Conservation (phyloP, 2,113 vertebrate species). For the Athene cunicularia region DNA sequence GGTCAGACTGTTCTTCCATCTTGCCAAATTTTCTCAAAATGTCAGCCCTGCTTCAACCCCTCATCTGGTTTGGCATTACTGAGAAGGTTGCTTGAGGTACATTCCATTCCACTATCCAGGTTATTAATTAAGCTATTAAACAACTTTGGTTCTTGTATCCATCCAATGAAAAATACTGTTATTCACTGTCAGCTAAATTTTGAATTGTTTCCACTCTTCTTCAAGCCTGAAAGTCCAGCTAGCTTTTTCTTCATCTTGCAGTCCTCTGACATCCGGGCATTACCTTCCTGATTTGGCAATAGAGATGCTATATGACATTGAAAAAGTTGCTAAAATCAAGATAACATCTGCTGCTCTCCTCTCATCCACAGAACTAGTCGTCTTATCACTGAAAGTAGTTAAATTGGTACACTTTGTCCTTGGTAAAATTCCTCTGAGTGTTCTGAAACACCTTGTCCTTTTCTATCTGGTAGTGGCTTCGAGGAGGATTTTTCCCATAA, state of each 20-base stretch:
- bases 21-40: neutral
- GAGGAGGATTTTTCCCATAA: neutral
- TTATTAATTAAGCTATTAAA: neutral
- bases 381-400: neutral
- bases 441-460: neutral
- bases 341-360: neutral
- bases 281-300: neutral
- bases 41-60: neutral
- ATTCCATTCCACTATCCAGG: neutral
- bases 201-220: neutral
- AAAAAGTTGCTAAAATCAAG: neutral
- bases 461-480: neutral
- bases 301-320: neutral
- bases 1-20: neutral
- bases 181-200: neutral
- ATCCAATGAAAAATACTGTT: neutral
- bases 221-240: neutral
- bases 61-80: neutral
- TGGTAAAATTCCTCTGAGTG: neutral
- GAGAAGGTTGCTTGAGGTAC: neutral
- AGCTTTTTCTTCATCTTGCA: neutral
- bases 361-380: neutral
- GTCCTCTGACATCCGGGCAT: neutral
- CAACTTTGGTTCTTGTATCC: neutral
- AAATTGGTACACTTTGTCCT: neutral